phyloP scores from a whole-genome alignment of 53 echinoderm and acorn worm species.

The Glandiceps talaboti region DNA sequence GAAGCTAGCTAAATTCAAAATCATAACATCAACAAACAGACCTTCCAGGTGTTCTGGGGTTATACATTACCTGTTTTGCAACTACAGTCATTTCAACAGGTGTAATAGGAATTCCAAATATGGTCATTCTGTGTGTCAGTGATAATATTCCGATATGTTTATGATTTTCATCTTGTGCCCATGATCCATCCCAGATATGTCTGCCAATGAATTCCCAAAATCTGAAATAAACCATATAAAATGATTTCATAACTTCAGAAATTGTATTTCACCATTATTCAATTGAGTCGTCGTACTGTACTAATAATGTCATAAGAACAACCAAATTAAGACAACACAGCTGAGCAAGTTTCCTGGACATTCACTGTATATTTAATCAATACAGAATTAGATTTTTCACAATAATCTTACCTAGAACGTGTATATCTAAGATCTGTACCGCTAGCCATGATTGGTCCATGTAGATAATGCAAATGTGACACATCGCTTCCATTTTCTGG shows the following conservation, averaged over 20 bases:
- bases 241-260: too few species aligned
- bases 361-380: too few species aligned
- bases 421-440: slow-evolving; percentile 43
- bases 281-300: too few species aligned
- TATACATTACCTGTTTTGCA: slow-evolving; percentile 51
- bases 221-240: too few species aligned
- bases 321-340: too few species aligned
- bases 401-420: not conserved
- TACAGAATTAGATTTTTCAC: too few species aligned
- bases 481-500: slow-evolving; percentile 93
- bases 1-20: too few species aligned
- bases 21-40: too few species aligned
- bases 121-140: slow-evolving; percentile 26
- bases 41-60: too few species aligned
- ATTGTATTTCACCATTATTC: too few species aligned
- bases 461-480: slow-evolving; percentile 58
- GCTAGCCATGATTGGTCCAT: slow-evolving; percentile 50
- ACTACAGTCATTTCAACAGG: slow-evolving; percentile 18
- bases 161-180: slow-evolving; percentile 30
- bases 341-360: too few species aligned
- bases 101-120: slow-evolving; percentile 38
- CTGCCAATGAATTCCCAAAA: slow-evolving; percentile 29
- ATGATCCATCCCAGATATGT: slow-evolving; percentile 40
- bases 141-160: slow-evolving; percentile 43
- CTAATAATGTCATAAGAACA: too few species aligned